Base-by-base conservation (phyloP, 30 jellyfish, hydroid and myxozoan genomes). In the Aurelia sp. region DNA sequence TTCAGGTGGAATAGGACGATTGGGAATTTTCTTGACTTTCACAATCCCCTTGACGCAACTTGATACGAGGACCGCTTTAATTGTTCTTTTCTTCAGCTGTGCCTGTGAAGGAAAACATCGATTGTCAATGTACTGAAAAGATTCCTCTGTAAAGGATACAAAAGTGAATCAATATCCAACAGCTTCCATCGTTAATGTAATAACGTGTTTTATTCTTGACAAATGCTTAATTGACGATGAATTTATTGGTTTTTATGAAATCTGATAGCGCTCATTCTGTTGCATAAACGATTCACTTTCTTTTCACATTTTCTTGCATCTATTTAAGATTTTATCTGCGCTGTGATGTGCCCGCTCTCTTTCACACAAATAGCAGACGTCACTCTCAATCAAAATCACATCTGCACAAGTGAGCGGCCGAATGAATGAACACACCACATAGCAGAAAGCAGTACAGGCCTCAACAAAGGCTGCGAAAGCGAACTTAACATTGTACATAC, bases 341-440 rank as follows among this genome's bases (percentile, higher is more conserved):
- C 69, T n/a, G 23, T 21, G 33, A 59, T 6, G 69, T 59, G 69
- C 33, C 69, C 69, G 69, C 69, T 59, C 33, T 7, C 33, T 59
- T 13, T 59, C 13, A 10, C 69, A 12, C 79, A 69, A 22, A 21
- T 64, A 55, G 50, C 51, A 35, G 74, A 44, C 61, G 66, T 30
- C 76, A 20, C 9, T 21, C 41, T 21, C 76, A 57, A 57, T 74
- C 70, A 13, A 76, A 76, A 8, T 76, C 78, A 76, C 71, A 63
- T 33, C 21, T 47, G 60, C 79, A 52, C 89, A 78, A 81, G 89
- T 78, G 89, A 78, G 89, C 80, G 33, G 30, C 17, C 37, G 77
- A 78, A 78, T 78, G 89, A 78, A 78, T 78, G 89, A 57, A 64
- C 71, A 44, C 55, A 62, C 58, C 71, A 74, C 64, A 9, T 20